A percentile compares a stretch with the other conserved stretches of the same genome.
These are phyloP conservation scores for Eubucco bourcierii DNA, from an alignment of 2,113 vertebrate genomes.

Conservation along the genomic window DNA sequence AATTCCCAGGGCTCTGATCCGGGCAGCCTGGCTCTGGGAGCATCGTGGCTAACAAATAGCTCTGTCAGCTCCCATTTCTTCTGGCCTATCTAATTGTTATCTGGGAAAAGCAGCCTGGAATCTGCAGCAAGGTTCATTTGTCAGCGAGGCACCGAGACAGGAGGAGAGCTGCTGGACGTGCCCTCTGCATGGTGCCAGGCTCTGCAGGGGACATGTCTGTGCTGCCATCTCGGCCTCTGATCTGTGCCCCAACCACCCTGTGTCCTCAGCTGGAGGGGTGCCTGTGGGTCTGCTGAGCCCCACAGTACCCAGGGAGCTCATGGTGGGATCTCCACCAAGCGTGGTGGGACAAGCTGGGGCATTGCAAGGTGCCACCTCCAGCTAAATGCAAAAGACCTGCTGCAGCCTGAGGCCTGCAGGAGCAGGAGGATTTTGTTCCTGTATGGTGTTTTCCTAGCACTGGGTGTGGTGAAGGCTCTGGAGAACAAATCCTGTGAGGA, in stretches of 20 bases:
- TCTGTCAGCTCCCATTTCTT: constrained; percentile 84
- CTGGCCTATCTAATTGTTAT: constrained; percentile 84
- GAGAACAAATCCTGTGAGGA: too few relatives aligned
- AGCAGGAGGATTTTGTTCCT: not conserved
- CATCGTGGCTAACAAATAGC: constrained; percentile 81
- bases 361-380: not conserved
- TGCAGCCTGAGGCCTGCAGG: not conserved
- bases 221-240: not conserved
- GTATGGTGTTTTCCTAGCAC: not conserved
- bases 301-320: fast-evolving
- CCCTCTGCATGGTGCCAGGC: not conserved
- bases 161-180: not conserved
- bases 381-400: not conserved
- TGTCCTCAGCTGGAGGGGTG: not conserved
- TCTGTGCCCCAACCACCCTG: fast-evolving
- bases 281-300: not conserved
- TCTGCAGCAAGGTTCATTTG: constrained; percentile 75
- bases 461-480: not conserved
- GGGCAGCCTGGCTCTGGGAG: constrained; percentile 66
- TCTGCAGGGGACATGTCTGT: fast-evolving
- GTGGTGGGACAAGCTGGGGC: not conserved
- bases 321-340: not conserved
- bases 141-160: constrained; percentile 3
- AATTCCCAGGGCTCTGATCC: constrained; percentile 65
- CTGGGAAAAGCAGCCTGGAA: constrained; percentile 75